Conservation (phyloP, 2,113 vertebrate genomes). For the Microcebus tavaratra region DNA sequence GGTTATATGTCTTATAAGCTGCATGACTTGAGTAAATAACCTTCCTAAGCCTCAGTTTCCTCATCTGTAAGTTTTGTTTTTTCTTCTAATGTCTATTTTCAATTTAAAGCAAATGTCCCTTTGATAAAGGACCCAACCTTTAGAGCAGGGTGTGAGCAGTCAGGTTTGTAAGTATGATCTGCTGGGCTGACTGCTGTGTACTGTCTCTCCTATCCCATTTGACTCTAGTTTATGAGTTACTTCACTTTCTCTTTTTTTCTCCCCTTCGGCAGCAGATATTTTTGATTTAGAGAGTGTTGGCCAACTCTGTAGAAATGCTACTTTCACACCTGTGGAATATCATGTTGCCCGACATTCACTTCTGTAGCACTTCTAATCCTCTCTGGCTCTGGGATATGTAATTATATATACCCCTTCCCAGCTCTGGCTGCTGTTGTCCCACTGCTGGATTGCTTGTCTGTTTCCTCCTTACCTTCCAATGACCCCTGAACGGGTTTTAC, state of each 20-base stretch:
- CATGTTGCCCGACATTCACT: conserved; percentile 58
- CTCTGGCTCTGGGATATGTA: conserved; percentile 38
- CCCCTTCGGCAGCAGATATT: background rate
- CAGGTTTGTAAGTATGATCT: background rate
- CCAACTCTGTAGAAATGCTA: background rate
- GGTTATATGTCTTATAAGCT: background rate
- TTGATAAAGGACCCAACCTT: background rate
- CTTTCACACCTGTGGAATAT: conserved; percentile 71
- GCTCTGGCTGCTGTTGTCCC: background rate
- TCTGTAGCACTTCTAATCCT: conserved; percentile 52
- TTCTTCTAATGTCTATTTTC: background rate
- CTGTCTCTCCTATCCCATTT: background rate
- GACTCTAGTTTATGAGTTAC: background rate
- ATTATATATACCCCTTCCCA: conserved; percentile 44
- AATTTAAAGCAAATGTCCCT: background rate
- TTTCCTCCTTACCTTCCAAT: conserved; percentile 2
- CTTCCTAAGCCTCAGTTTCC: background rate
- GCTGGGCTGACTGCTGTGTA: background rate
- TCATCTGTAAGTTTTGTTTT: background rate
- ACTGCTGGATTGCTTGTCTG: background rate
- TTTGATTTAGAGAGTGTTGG: conserved; percentile 63
- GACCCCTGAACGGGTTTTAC: conserved; percentile 40
- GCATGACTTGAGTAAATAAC: background rate
- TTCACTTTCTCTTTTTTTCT: background rate
- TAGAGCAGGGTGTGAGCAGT: background rate